These are phyloP conservation scores for Zaprionus tsacasi DNA, from an alignment of 1,140 invertebrate genomes.

Conservation along the genomic window DNA sequence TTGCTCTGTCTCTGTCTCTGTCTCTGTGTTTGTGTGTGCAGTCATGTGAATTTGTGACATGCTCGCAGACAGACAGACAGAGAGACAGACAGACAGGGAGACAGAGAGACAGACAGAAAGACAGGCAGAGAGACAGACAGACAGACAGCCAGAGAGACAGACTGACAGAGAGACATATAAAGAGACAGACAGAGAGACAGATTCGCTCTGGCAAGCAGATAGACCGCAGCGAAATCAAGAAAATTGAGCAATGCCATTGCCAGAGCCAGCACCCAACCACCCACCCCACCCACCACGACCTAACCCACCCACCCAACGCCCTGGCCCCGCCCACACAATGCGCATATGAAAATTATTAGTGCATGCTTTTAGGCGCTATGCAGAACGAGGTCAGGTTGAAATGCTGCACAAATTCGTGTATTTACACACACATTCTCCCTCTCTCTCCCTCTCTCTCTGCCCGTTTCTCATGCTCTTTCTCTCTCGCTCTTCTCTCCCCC, in stretches of 20 bases:
- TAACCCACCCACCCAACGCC: too few relatives aligned
- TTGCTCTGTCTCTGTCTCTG: slow-evolving; percentile 17
- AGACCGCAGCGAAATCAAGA: slow-evolving; percentile 73
- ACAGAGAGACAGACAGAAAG: not conserved
- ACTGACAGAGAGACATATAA: too few relatives aligned
- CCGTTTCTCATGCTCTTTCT: not conserved
- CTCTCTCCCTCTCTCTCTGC: slow-evolving; percentile 2
- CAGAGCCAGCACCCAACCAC: not conserved
- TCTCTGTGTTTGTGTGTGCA: slow-evolving; percentile 31
- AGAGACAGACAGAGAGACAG: too few relatives aligned
- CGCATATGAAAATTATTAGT: slow-evolving; percentile 80
- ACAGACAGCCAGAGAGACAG: too few relatives aligned
- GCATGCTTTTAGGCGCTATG: slow-evolving; percentile 73
- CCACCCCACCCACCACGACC: too few relatives aligned
- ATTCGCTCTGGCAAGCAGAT: slow-evolving; percentile 47
- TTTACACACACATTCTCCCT: slow-evolving; percentile 62
- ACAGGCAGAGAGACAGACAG: too few relatives aligned
- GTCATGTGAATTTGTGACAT: slow-evolving; percentile 71
- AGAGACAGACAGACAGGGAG: slow-evolving; percentile 10
- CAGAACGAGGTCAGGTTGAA: slow-evolving; percentile 67
- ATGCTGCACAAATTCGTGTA: slow-evolving; percentile 47
- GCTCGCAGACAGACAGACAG: slow-evolving; percentile 36
- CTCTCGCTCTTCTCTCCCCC: not conserved
- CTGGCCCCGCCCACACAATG: slow-evolving; percentile 57
- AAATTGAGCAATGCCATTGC: slow-evolving; percentile 77